Percentiles rank a stretch among this genome's conserved stretches.
Evolutionary conservation across 2,888 invertebrate genomes (phyloP).

Genomic region (Zygaena filipendulae): DNA sequence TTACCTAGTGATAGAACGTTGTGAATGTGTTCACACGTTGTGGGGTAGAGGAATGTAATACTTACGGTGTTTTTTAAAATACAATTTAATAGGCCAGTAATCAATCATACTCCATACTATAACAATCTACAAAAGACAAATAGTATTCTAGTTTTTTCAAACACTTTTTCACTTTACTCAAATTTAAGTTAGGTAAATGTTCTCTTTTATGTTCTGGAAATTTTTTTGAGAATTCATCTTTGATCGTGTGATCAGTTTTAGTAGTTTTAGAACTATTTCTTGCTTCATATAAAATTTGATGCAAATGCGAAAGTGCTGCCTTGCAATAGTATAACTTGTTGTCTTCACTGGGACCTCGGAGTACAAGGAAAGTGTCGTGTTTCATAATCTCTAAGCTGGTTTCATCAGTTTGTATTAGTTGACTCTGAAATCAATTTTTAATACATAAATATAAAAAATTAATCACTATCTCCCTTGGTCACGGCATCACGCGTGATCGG

Average conservation of each 20-base stretch:
- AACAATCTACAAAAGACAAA: slow-evolving; percentile 71
- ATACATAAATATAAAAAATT: too few relatives aligned
- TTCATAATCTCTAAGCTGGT: slow-evolving; percentile 68
- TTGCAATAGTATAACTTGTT: slow-evolving; percentile 69
- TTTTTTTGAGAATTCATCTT: slow-evolving; percentile 60
- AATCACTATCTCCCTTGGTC: too few relatives aligned
- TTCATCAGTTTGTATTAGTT: slow-evolving; percentile 64
- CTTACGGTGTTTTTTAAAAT: too few relatives aligned
- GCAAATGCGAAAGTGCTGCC: slow-evolving; percentile 75
- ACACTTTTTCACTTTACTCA: slow-evolving; percentile 61
- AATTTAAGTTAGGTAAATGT: slow-evolving; percentile 56
- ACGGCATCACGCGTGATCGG: too few relatives aligned
- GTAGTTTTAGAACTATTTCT: slow-evolving; percentile 28
- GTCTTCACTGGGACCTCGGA: slow-evolving; percentile 68
- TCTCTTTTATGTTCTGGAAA: slow-evolving; percentile 64
- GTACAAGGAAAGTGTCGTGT: slow-evolving; percentile 70
- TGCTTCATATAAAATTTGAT: slow-evolving; percentile 59
- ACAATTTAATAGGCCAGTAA: too few relatives aligned
- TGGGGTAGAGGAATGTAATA: too few relatives aligned
- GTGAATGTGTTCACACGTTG: too few relatives aligned
- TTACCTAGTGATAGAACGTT: too few relatives aligned
- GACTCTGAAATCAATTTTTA: slow-evolving; percentile 56
- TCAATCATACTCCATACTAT: slow-evolving; percentile 25
- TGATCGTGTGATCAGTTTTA: slow-evolving; percentile 19
- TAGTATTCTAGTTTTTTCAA: slow-evolving; percentile 79